Conservation (phyloP, 2,797 vertebrate species). For the Ficedula albicollis region DNA sequence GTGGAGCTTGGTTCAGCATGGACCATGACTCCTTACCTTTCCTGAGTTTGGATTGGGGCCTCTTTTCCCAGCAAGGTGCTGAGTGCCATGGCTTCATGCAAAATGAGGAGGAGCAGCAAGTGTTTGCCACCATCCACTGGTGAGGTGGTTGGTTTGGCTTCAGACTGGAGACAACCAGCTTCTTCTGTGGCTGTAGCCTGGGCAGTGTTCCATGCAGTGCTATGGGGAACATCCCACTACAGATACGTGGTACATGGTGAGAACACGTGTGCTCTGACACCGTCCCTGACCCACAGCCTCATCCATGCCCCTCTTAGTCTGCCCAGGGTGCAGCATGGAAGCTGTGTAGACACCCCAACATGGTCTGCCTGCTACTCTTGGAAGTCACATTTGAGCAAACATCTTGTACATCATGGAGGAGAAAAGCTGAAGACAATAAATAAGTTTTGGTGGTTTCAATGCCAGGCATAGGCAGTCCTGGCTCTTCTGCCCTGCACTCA, state of each 20-base stretch:
- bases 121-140: background rate
- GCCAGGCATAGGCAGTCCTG: background rate
- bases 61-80: background rate
- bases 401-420: background rate
- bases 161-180: background rate
- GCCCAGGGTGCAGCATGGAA: background rate
- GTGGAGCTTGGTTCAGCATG: background rate
- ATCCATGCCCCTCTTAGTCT: background rate
- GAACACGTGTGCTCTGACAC: background rate
- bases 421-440: background rate
- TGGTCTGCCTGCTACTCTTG: background rate
- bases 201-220: background rate
- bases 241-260: background rate
- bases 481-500: background rate
- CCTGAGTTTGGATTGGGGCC: background rate
- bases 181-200: background rate
- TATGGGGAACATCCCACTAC: background rate
- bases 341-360: rapidly evolving
- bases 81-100: background rate
- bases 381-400: background rate
- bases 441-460: background rate
- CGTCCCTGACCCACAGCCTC: background rate
- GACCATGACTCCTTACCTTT: background rate
- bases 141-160: background rate
- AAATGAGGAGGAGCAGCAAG: background rate